Base-by-base conservation (phyloP, 35 echinoderm and acorn worm species). In the Acanthaster planci region DNA sequence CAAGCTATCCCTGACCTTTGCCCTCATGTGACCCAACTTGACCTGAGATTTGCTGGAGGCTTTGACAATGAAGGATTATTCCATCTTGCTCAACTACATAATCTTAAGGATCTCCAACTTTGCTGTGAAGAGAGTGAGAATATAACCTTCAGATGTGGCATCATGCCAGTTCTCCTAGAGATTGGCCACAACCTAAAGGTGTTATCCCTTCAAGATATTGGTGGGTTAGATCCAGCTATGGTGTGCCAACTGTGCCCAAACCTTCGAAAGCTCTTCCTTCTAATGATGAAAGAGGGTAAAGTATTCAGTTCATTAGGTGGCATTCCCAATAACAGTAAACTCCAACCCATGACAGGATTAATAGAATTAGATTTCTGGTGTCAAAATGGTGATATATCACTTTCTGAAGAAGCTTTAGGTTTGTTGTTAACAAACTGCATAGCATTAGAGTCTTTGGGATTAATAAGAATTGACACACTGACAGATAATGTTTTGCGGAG, bases 21-120 rank as follows among this genome's bases (percentile, higher is more conserved):
- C 34, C 64, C 64, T 29, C 64, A 72, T 14, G 64, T 72, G 29
- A 72, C 64, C 64, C 64, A 72, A 29, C 64, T 72, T 72, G 64
- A 72, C 64, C 64, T 72, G 21, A 72, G 64, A 29, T 72, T 72
- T 72, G 64, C 64, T 8, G 18, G 64, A 14, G 64, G 64, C 7
- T 72, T 72, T 29, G 64, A 72, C 26, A 72, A 29, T 34, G 23
- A 26, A 72, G 64, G 64, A 0, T 35, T 72, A 72, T 21, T 19
- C 23, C 64, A 72, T 34, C 64, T 72, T 2, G 23, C 64, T 21
- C 26, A 72, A 23, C 14, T 72, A 26, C 18, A 72, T 12, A 72
- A 72, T 29, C 34, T 72, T 19, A 72, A 72, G 30, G 64, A 72
- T 35, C 34, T 72, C 2, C 64, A 72, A 26, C 34, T 72, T 26